A percentile compares a stretch with the other conserved stretches of the same genome.
phyloP scores from a whole-genome alignment of 2,113 vertebrate genomes.

The Ciconia stormi region DNA sequence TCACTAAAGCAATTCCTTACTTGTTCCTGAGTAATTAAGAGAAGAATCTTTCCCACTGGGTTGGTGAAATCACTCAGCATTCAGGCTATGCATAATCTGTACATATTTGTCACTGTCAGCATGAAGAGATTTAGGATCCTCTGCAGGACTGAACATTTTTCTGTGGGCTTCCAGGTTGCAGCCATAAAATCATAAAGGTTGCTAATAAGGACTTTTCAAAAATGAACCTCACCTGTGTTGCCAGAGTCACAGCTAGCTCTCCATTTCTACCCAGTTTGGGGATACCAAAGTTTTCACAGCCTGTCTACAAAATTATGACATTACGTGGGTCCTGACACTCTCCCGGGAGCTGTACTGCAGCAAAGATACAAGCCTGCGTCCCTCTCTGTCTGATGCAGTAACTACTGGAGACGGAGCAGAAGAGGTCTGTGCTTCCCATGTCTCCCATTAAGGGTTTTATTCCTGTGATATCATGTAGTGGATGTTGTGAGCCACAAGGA shows the following conservation, averaged over 20 bases:
- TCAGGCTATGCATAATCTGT: not conserved
- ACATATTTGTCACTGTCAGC: not conserved
- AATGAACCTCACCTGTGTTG: not conserved
- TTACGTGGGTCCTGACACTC: not conserved
- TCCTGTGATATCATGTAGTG: not conserved
- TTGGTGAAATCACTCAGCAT: constrained; percentile 47
- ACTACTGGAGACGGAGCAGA: not conserved
- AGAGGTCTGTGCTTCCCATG: not conserved
- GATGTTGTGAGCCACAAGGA: not conserved
- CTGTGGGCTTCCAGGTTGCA: not conserved
- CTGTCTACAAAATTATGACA: not conserved
- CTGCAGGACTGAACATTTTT: not conserved
- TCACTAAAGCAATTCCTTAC: constrained; percentile 50
- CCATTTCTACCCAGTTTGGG: not conserved
- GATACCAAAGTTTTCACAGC: not conserved
- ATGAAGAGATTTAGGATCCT: not conserved
- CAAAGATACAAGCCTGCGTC: not conserved
- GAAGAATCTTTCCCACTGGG: constrained; percentile 22
- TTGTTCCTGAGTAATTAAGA: constrained; percentile 54
- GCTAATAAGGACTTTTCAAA: not conserved
- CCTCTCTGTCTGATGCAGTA: not conserved
- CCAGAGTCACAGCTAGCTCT: not conserved
- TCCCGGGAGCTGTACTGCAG: not conserved
- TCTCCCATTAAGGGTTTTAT: not conserved
- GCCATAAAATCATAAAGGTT: not conserved